These are phyloP conservation scores for Trichosurus vulpecula DNA, from an alignment of 2,797 vertebrate species.

Conservation along the genomic window DNA sequence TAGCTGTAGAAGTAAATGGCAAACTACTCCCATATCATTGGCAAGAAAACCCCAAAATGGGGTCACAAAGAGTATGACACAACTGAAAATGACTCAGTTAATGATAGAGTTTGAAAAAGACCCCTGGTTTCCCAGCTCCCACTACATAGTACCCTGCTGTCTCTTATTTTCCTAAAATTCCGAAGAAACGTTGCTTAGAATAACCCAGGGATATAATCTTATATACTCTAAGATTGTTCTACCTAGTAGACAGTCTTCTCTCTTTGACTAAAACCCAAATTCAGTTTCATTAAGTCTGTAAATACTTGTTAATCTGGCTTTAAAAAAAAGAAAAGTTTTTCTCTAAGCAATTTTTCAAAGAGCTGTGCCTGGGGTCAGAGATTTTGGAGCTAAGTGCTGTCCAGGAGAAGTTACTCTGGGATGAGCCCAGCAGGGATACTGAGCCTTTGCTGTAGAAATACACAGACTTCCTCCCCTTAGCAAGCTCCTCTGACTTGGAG, in stretches of 20 bases:
- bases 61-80: not conserved
- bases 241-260: not conserved
- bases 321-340: not conserved
- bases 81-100: not conserved
- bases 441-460: not conserved
- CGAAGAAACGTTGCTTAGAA: not conserved
- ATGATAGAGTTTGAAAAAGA: not conserved
- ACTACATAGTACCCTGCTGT: not conserved
- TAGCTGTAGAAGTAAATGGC: not conserved
- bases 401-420: not conserved
- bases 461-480: not conserved
- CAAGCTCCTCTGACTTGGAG: not conserved
- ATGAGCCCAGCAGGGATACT: not conserved
- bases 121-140: not conserved
- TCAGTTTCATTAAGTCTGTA: not conserved
- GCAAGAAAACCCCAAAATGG: not conserved
- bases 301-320: constrained; percentile 1
- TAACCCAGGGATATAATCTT: not conserved
- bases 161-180: not conserved
- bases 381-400: not conserved
- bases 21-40: not conserved
- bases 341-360: constrained; percentile 3
- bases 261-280: constrained; percentile 14
- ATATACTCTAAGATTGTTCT: not conserved
- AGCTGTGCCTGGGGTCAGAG: not conserved